Conservation (phyloP, 2,113 vertebrate species). For the Pleuronectes platessa region DNA sequence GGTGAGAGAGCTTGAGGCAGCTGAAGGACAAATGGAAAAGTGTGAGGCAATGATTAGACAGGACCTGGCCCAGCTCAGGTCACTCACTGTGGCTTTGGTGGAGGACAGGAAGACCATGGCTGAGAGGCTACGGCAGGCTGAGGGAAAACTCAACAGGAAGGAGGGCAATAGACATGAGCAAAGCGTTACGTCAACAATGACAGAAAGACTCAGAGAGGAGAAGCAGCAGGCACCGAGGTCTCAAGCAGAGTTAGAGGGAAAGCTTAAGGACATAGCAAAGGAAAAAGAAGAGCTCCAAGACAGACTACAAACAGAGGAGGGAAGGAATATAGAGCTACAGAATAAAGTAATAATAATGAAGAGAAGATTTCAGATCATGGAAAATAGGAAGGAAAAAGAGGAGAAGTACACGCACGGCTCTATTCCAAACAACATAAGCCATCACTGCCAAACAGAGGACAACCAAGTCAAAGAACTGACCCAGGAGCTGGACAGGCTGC, state of each 20-base stretch:
- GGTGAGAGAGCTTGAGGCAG: constrained; percentile 90
- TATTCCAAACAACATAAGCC: constrained; percentile 63
- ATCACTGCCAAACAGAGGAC: constrained; percentile 88
- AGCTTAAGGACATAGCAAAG: constrained; percentile 84
- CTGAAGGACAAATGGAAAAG: constrained; percentile 88
- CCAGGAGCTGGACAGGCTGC: constrained; percentile 91
- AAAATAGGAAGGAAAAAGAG: constrained; percentile 89
- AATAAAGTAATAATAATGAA: constrained; percentile 89
- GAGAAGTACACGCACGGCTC: constrained; percentile 85
- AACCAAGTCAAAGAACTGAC: constrained; percentile 95
- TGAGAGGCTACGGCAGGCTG: constrained; percentile 91
- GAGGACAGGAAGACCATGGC: constrained; percentile 94
- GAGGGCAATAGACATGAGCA: constrained; percentile 89
- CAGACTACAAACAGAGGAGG: constrained; percentile 90
- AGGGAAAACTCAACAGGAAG: constrained; percentile 88
- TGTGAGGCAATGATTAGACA: constrained; percentile 90
- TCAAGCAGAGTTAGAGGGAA: constrained; percentile 92
- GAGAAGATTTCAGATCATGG: constrained; percentile 91
- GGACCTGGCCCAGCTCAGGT: constrained; percentile 93
- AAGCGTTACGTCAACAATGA: constrained; percentile 86
- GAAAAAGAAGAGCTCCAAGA: constrained; percentile 91
- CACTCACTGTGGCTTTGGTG: constrained; percentile 93
- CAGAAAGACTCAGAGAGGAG: constrained; percentile 93
- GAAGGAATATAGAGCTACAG: constrained; percentile 89
- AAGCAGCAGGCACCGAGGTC: constrained; percentile 89